Percentiles rank a stretch among this genome's conserved stretches.
phyloP scores from a whole-genome alignment of 1,140 invertebrate genomes.

The Asbolus verrucosus region DNA sequence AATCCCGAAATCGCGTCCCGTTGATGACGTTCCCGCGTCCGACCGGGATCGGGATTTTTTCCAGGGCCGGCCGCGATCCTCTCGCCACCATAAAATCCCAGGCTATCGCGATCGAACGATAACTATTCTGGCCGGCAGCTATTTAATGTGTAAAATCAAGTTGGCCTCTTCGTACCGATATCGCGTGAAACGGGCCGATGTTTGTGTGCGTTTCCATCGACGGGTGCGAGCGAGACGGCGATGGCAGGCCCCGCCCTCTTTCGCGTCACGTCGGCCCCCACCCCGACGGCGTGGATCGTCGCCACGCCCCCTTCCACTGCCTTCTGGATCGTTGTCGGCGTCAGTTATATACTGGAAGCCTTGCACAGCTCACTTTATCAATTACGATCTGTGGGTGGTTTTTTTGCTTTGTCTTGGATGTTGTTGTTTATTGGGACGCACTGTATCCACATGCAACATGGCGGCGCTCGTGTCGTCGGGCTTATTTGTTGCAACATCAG shows the following conservation, averaged over 20 bases:
- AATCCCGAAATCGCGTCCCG: background rate
- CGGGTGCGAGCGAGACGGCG: constrained; percentile 15
- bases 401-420: constrained; percentile 1
- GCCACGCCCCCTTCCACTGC: constrained; percentile 38
- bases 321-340: constrained; percentile 35
- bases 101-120: constrained; percentile 43
- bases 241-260: constrained; percentile 29
- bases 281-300: constrained; percentile 5
- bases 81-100: background rate
- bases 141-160: constrained; percentile 53
- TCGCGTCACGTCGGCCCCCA: constrained; percentile 15
- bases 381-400: constrained; percentile 35
- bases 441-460: constrained; percentile 27
- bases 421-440: constrained; percentile 39
- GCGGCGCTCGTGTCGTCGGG: constrained; percentile 16
- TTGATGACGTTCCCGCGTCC: background rate
- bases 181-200: constrained; percentile 21
- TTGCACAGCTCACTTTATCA: constrained; percentile 37
- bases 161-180: no score
- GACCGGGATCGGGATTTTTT: background rate
- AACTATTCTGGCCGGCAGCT: constrained; percentile 29
- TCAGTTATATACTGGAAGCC: constrained; percentile 43
- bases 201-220: constrained; percentile 2
- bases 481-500: no score
- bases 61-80: background rate